Evolutionary conservation across 2,797 vertebrate species (phyloP), one percentile per base, ranked within the genome.

Genomic region (Pantherophis alleghaniensis): DNA sequence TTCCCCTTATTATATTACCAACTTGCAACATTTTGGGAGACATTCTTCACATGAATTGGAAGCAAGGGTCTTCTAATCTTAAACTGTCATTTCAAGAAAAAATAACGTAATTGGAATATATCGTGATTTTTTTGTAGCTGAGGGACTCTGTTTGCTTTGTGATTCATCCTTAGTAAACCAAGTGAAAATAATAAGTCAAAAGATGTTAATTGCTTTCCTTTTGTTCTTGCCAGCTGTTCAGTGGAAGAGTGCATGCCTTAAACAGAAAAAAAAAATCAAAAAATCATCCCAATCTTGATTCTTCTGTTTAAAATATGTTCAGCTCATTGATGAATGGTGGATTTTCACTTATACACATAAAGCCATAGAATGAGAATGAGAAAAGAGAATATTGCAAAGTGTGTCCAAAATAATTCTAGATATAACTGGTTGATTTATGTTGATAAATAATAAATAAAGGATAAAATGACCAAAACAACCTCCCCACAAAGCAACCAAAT

Each of bases 201-300:
- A 91, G 16, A 57, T 6, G 9, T 32, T 53, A 37, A 94, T 2
- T 79, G 0, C 37, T 13, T 90, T 0, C 0, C 37, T 83, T 83
- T 83, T 83, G 20, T 83, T 83, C 74, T 83, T 42, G 20, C 37
- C 74, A 83, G 74, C 74, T 79, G 37, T 47, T 69, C 37, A 53
- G 61, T 32, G 61, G 55, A 42, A 69, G 28, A 57, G 16, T 1
- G 9, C 59, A 87, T 24, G 37, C 28, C 28, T 89, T 61, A 7
- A 28, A 74, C 69, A 47, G 22, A 56, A 88, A 13, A 7, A 51
- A 51, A 20, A 32, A 69, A n/a, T 16, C 0, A 61, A 61, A 61
- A 61, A 61, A 63, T 63, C 61, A 28, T 74, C 42, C n/a, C 28
- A 22, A 9, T 6, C 18, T 26, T 88, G 37, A 37, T 47, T 47